Conservation (phyloP, 2,113 vertebrate species). For the Phoxinus phoxinus region DNA sequence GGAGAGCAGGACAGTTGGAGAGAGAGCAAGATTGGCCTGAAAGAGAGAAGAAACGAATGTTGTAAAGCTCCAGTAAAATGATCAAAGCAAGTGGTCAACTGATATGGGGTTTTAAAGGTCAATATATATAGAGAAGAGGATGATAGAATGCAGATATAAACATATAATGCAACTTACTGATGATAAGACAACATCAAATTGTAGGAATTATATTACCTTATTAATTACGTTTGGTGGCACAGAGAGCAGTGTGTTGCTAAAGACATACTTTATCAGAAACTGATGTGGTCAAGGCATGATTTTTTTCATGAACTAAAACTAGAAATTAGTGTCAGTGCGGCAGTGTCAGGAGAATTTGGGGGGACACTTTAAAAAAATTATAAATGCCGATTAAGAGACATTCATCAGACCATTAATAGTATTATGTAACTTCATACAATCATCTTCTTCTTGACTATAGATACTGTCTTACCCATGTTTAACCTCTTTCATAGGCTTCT, state of each 20-base stretch:
- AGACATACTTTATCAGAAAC: neutral
- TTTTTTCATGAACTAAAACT: neutral
- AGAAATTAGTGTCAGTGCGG: too few species aligned
- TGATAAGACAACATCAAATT: neutral
- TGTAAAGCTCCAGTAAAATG: neutral
- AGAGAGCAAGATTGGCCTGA: slow-evolving; percentile 78
- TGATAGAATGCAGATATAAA: neutral
- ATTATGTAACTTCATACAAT: neutral
- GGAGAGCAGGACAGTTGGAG: slow-evolving; percentile 71
- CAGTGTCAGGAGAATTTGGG: too few species aligned
- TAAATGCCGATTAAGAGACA: neutral
- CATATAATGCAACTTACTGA: neutral
- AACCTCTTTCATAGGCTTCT: neutral
- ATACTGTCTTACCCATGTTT: neutral
- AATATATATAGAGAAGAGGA: neutral
- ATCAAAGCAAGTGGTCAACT: neutral
- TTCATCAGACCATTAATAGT: neutral
- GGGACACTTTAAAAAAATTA: too few species aligned
- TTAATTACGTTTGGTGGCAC: neutral
- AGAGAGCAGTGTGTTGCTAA: neutral
- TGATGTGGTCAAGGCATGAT: neutral
- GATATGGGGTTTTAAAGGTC: neutral
- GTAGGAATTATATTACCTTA: neutral
- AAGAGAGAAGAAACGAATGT: slow-evolving; percentile 4
- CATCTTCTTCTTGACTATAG: neutral